Evolutionary conservation across 2,888 invertebrate genomes (phyloP), one percentile per base, ranked within the genome.

Genomic region (Melitaea athalia): DNA sequence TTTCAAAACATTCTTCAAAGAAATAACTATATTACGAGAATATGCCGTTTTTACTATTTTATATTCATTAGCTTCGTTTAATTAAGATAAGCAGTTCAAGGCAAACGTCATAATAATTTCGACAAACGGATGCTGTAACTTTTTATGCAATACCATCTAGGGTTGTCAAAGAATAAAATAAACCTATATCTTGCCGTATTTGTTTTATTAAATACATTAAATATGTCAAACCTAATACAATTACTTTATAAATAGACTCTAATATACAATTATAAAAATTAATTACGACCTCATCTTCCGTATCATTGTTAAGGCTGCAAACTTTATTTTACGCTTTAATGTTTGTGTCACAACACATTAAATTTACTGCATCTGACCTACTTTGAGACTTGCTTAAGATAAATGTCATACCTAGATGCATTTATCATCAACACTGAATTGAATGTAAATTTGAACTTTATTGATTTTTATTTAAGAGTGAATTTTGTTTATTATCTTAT

Each of bases 401-500:
- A 14, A n/a, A 52, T 52, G 24, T 11, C 50, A 50, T 8, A 24
- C 0, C 24, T 52, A 52, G 50, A 50, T 50, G 12, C 11, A 11
- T 12, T 52, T 52, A 52, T 52, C 33, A 55, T 55, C 33, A 55
- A 55, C 14, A 55, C n/a, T 0, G 0, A 14, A 7, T 38, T 55
- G 14, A 31, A 55, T 33, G n/a, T 33, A 55, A 55, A n/a, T 55
- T 3, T 55, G 12, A n/a, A 12, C 33, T 55, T 55, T 55, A 55
- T 55, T n/a, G 12, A 3, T 10, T 7, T 38, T n/a, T 6, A 3
- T 8, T 33, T 55, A 33, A 55, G 33, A 55, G 14, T n/a, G 14
- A 55, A 55, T 55, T 7, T 55, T n/a, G 33, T 3, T 38, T 38
- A 17, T 67, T 69, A 59, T 59, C 53, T 63, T 53, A 60, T 47